Percentiles rank a stretch among this genome's conserved stretches.
Evolutionary conservation across 1,140 invertebrate genomes (phyloP).

Genomic region (Lerema accius): DNA sequence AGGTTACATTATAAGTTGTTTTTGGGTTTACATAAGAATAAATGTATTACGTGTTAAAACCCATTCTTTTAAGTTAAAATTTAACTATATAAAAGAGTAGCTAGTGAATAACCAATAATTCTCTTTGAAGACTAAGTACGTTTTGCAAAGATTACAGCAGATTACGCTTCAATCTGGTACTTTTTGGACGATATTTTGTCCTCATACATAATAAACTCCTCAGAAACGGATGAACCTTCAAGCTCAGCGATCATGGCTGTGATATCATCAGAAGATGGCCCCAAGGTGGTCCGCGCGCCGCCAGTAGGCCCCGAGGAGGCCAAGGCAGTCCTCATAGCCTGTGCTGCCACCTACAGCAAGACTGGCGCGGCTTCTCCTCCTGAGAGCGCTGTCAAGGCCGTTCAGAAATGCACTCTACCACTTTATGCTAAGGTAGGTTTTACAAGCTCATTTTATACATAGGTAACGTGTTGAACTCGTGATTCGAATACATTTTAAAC

Average conservation of each 20-base stretch:
- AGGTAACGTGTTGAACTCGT: no score
- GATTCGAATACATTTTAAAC: no score
- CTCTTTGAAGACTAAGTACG: no score
- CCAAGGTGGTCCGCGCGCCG: constrained; percentile 66
- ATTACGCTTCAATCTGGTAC: no score
- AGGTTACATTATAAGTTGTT: no score
- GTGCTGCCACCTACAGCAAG: constrained; percentile 83
- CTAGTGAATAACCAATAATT: no score
- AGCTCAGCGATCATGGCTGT: constrained; percentile 77
- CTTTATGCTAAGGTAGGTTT: constrained; percentile 85
- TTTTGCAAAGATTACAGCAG: no score
- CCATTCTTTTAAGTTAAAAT: no score
- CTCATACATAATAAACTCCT: constrained; percentile 35
- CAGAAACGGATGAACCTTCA: constrained; percentile 72
- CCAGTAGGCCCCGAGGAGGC: constrained; percentile 69
- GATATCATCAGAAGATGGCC: constrained; percentile 72
- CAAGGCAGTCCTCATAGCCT: constrained; percentile 60
- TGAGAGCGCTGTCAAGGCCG: constrained; percentile 83
- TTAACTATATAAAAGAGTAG: no score
- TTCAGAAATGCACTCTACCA: constrained; percentile 86
- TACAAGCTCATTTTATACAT: background rate
- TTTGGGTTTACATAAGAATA: no score
- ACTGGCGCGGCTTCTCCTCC: constrained; percentile 85
- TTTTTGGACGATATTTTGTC: no score
- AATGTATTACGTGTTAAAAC: no score